Evolutionary conservation across 2,888 invertebrate species (phyloP).

Genomic region (Acronicta leporina): DNA sequence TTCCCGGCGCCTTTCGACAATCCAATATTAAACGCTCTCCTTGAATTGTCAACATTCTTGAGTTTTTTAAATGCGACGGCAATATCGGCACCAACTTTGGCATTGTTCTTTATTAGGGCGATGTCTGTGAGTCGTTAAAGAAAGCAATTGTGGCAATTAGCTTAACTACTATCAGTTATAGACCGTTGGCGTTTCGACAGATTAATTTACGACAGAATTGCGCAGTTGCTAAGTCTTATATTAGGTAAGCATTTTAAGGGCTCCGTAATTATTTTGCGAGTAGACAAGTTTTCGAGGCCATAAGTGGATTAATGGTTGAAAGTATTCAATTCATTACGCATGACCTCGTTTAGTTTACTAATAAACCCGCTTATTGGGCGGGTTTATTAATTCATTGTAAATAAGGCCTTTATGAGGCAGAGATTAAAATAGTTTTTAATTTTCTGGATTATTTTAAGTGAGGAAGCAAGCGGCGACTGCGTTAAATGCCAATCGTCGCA

Average conservation of each 20-base stretch:
- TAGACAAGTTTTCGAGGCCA: slow-evolving; percentile 18
- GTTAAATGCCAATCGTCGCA: too few relatives aligned
- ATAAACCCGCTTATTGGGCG: too few relatives aligned
- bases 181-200: slow-evolving; percentile 68
- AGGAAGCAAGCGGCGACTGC: too few relatives aligned
- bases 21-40: slow-evolving; percentile 69
- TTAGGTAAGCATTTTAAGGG: slow-evolving; percentile 72
- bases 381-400: too few relatives aligned
- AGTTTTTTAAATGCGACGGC: slow-evolving; percentile 90
- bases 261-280: slow-evolving; percentile 58
- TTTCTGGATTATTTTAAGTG: too few relatives aligned
- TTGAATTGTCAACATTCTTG: slow-evolving; percentile 68
- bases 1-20: slow-evolving; percentile 57
- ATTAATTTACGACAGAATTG: slow-evolving; percentile 74
- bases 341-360: not conserved
- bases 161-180: slow-evolving; percentile 71
- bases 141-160: slow-evolving; percentile 78
- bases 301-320: slow-evolving; percentile 21
- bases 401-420: too few relatives aligned
- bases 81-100: slow-evolving; percentile 94
- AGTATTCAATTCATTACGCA: slow-evolving; percentile 15
- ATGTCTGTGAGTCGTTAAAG: slow-evolving; percentile 91
- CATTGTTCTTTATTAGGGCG: slow-evolving; percentile 98
- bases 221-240: slow-evolving; percentile 51
- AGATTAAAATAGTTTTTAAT: too few relatives aligned